A percentile compares a stretch with the other conserved stretches of the same genome.
These are phyloP conservation scores for Perithous albicinctus DNA, from an alignment of 2,888 invertebrate species.

Conservation along the genomic window DNA sequence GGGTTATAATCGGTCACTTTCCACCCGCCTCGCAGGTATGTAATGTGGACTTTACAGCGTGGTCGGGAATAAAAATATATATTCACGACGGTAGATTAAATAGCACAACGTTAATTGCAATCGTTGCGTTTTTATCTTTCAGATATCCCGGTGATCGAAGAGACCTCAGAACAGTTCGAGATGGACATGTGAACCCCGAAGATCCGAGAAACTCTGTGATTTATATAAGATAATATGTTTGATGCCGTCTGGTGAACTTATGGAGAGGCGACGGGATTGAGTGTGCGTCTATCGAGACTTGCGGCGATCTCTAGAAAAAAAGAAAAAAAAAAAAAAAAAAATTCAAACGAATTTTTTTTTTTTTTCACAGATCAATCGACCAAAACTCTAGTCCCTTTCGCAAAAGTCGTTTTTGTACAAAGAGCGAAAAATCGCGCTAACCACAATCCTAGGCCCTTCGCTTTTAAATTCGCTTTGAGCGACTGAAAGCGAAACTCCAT, in stretches of 20 bases:
- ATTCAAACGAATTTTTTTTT: no score
- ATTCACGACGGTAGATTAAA: no score
- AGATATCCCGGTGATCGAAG: constrained; percentile 80
- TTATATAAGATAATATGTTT: constrained; percentile 74
- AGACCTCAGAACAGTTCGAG: constrained; percentile 84
- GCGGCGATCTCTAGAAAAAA: neutral
- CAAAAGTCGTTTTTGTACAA: neutral
- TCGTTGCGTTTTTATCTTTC: constrained; percentile 24
- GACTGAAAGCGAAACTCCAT: neutral
- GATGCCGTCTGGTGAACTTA: constrained; percentile 42
- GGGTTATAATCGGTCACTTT: no score
- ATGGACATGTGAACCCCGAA: constrained; percentile 84
- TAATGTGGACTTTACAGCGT: no score
- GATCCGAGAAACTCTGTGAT: constrained; percentile 70
- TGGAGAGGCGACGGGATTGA: constrained; percentile 12
- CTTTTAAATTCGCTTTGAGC: neutral
- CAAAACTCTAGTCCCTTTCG: neutral
- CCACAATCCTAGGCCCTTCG: neutral
- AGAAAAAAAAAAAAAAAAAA: no score
- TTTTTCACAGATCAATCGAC: no score
- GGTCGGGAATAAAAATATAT: no score
- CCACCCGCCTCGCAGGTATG: no score
- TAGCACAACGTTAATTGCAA: neutral
- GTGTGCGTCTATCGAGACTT: neutral
- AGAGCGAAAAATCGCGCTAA: neutral